Conservation (phyloP, 53 echinoderm and acorn worm species). For the Stichopus horrens region DNA sequence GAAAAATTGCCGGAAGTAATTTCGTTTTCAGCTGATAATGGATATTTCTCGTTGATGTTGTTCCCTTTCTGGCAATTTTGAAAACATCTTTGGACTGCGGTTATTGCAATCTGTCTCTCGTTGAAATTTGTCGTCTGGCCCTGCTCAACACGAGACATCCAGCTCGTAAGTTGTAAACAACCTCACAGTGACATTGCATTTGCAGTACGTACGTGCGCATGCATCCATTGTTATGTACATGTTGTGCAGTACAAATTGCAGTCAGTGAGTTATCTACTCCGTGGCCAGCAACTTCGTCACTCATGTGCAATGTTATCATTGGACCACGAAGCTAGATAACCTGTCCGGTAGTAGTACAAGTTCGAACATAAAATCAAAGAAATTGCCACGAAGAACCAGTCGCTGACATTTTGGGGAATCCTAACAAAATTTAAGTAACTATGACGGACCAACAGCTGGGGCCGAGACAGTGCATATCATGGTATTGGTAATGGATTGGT, state of each 20-base stretch:
- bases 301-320: background rate
- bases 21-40: background rate
- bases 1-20: background rate
- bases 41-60: background rate
- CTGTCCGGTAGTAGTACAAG: background rate
- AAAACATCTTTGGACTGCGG: slow-evolving; percentile 36
- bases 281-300: background rate
- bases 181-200: background rate
- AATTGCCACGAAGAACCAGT: background rate
- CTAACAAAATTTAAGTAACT: background rate
- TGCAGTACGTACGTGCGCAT: background rate
- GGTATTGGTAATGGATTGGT: background rate
- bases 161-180: background rate
- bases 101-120: slow-evolving; percentile 10
- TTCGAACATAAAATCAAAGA: background rate
- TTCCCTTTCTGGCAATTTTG: slow-evolving; percentile 1
- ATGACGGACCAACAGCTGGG: background rate
- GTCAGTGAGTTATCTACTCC: background rate
- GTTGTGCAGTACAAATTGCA: too few relatives aligned
- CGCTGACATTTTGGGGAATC: background rate
- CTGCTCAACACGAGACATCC: slow-evolving; percentile 1
- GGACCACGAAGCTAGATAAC: background rate
- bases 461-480: background rate
- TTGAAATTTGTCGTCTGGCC: background rate
- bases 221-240: too few relatives aligned